A percentile compares a stretch with the other conserved stretches of the same genome.
Evolutionary conservation across 2,797 vertebrate genomes (phyloP).

Genomic region (Mus spretus): DNA sequence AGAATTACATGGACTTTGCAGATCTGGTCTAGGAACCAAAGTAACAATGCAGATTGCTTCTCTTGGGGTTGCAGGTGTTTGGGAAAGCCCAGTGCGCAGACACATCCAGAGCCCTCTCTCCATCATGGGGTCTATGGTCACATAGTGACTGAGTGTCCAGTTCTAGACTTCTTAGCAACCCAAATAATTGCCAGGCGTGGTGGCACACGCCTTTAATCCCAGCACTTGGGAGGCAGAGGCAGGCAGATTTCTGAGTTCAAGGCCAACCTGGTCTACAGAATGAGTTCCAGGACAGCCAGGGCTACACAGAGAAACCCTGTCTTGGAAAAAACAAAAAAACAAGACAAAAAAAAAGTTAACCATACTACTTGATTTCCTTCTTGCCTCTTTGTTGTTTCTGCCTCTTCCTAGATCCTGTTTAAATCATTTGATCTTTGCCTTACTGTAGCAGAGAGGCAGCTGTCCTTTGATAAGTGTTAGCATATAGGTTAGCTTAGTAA

Average conservation of each 20-base stretch:
- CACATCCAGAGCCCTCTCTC: not conserved
- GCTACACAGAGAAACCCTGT: too few species aligned
- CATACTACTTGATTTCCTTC: not conserved
- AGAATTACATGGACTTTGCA: conserved; percentile 89
- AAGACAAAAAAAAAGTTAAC: not conserved
- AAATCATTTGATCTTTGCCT: not conserved
- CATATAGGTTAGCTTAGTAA: not conserved
- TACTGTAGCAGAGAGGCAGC: not conserved
- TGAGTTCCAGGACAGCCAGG: too few species aligned
- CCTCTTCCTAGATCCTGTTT: not conserved
- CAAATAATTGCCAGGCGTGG: not conserved
- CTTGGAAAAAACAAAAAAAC: not conserved
- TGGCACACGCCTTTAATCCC: too few species aligned
- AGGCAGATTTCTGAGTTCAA: too few species aligned
- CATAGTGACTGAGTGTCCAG: not conserved
- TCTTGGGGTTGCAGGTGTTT: not conserved
- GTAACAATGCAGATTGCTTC: not conserved
- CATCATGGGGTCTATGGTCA: not conserved
- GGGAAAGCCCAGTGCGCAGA: not conserved
- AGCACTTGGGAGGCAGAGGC: too few species aligned
- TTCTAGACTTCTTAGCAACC: conserved; percentile 34
- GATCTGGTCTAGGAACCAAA: conserved; percentile 68
- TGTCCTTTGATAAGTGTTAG: conserved; percentile 10
- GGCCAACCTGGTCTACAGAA: too few species aligned
- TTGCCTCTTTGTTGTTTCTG: not conserved